Conservation (phyloP, 2,888 invertebrate genomes). For the Brachynemurus nebulosus region DNA sequence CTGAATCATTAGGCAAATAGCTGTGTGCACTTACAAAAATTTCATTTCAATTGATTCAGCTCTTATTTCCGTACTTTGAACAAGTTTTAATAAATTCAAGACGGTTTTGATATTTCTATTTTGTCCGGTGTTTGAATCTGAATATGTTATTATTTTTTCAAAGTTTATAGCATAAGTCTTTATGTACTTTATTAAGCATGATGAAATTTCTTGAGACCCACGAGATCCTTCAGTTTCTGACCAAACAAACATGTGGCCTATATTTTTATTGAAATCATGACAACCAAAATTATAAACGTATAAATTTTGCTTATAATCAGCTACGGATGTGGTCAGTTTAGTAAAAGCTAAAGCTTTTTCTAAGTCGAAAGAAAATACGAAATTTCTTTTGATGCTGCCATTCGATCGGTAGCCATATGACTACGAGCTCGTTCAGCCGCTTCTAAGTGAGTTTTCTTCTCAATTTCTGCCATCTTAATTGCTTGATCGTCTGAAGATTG, state of each 20-base stretch:
- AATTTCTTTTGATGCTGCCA: conserved; percentile 14
- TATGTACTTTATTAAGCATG: conserved; percentile 16
- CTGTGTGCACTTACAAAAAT: no score
- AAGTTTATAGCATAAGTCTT: conserved; percentile 14
- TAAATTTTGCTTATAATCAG: no score
- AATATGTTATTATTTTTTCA: no score
- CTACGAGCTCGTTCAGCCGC: conserved; percentile 18
- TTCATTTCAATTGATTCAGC: conserved; percentile 16
- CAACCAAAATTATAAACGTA: no score
- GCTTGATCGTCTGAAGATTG: conserved; percentile 14
- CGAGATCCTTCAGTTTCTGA: conserved; percentile 20
- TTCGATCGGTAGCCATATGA: conserved; percentile 16
- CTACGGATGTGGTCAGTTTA: conserved; percentile 17
- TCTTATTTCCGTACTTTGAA: conserved; percentile 15
- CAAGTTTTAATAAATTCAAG: no score
- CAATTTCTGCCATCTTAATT: conserved; percentile 17
- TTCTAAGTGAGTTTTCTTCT: conserved; percentile 19
- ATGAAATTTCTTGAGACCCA: conserved; percentile 18
- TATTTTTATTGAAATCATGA: conserved; percentile 19
- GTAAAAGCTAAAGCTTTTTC: conserved; percentile 20
- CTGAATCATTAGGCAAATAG: conserved; percentile 15
- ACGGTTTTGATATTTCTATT: no score
- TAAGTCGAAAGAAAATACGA: conserved; percentile 19
- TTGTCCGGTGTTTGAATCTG: no score
- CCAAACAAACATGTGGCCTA: conserved; percentile 18